A percentile compares a stretch with the other conserved stretches of the same genome.
These are phyloP conservation scores for Talpa occidentalis DNA, from an alignment of 2,113 vertebrate species.

Conservation along the genomic window DNA sequence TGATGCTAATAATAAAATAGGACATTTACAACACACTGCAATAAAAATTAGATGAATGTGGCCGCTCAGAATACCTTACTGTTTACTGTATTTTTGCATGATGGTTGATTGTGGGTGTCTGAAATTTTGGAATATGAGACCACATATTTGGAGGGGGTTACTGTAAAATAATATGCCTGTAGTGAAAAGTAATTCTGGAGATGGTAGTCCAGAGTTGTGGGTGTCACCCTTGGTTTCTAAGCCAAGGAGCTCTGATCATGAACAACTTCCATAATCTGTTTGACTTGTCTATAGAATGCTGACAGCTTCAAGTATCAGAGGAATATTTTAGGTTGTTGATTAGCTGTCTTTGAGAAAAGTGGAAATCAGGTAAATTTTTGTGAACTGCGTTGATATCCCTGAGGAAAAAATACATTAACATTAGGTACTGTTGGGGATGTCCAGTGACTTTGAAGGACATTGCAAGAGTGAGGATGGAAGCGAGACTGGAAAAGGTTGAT, in stretches of 20 bases:
- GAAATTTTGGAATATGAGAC: background rate
- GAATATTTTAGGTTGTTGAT: background rate
- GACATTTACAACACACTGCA: background rate
- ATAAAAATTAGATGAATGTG: background rate
- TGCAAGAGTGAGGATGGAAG: background rate
- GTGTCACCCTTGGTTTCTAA: background rate
- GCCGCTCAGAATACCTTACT: background rate
- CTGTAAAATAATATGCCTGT: background rate
- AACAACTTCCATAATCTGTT: background rate
- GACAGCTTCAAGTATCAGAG: background rate
- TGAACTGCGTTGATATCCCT: background rate
- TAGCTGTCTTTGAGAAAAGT: background rate
- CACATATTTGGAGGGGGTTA: no score
- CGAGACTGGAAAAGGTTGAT: background rate
- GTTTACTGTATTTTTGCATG: background rate
- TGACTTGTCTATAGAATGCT: background rate
- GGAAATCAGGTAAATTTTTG: background rate
- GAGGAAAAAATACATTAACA: background rate
- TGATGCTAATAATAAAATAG: background rate
- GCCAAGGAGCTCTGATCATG: background rate
- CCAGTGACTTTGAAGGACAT: background rate
- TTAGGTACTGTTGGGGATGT: background rate
- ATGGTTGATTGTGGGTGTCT: background rate
- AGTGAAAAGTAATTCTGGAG: slow-evolving; percentile 16
- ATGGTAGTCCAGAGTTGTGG: background rate